Base-by-base conservation (phyloP, 2,113 vertebrate genomes). In the Catharus bicknelli region DNA sequence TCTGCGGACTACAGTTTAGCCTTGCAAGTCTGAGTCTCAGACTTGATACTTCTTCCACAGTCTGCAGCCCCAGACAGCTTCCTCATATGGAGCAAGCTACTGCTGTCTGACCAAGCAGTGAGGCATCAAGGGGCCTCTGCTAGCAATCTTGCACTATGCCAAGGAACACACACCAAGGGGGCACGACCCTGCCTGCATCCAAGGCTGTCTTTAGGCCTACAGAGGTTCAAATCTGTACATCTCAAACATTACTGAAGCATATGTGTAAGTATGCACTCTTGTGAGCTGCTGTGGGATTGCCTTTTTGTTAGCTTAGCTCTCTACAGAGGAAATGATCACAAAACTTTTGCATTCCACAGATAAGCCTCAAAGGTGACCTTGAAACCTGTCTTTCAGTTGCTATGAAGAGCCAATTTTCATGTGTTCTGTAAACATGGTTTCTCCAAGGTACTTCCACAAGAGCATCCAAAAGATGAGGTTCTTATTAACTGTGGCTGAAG, bases 261-360 rank as follows among this genome's bases (percentile, higher is more conserved):
- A 10, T 11, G 32, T 1, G 4, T 11, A 82, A 21, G 23, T 22
- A 40, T 3, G 10, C n/a, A 55, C 19, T 57, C 42, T 34, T 0
- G 0, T 18, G 45, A 83, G 22, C 48, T 90, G 87, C 64, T 75
- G 45, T 5, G 45, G 38, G 32, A 64, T n/a, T 59, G 54, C 16
- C 16, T 64, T 90, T 75, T 70, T 19, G 38, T 43, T 62, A 59
- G 27, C 21, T 70, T 51, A 73, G 29, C 32, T 77, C 19, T 55
- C 48, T 77, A 76, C 43, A 94, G 20, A 94, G 30, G 66, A 92
- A 77, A 5, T 0, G 2, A 83, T 54, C 32, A 50, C 10, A 73
- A 83, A 73, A 69, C 38, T 59, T 83, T 25, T 82, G n/a, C 9
- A n/a, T 66, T 76, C 75, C 57, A 62, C 38, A 34, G 38, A 93